These are phyloP conservation scores for Erebia ligea DNA, from an alignment of 2,888 invertebrate genomes.

Conservation along the genomic window DNA sequence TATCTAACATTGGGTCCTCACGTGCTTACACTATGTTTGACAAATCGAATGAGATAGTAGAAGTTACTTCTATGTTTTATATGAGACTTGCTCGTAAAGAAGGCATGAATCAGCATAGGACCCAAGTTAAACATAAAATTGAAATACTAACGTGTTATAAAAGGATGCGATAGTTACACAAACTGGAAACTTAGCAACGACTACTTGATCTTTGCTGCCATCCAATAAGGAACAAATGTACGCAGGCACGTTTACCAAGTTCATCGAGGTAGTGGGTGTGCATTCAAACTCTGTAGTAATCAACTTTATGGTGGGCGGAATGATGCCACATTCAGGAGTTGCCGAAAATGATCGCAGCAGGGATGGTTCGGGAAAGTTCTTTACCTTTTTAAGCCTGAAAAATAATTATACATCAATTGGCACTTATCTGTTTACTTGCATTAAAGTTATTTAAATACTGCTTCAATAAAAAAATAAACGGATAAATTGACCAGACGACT, in stretches of 20 bases:
- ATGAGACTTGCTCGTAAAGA: not conserved
- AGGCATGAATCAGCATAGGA: not conserved
- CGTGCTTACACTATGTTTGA: not conserved
- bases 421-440: not conserved
- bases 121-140: slow-evolving; percentile 54
- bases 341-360: slow-evolving; percentile 66
- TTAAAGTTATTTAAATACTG: too few relatives aligned
- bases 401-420: not conserved
- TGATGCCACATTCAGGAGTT: slow-evolving; percentile 61
- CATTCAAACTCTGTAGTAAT: slow-evolving; percentile 66
- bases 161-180: slow-evolving; percentile 73
- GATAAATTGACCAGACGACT: too few relatives aligned
- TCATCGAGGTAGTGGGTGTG: slow-evolving; percentile 71
- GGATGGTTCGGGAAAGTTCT: slow-evolving; percentile 72
- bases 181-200: slow-evolving; percentile 76
- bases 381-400: slow-evolving; percentile 71
- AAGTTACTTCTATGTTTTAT: not conserved
- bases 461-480: too few relatives aligned
- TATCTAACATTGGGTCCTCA: not conserved
- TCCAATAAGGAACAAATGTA: slow-evolving; percentile 73
- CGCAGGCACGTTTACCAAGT: slow-evolving; percentile 67
- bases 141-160: slow-evolving; percentile 68
- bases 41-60: not conserved
- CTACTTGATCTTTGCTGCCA: slow-evolving; percentile 70
- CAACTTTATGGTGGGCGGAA: slow-evolving; percentile 60